Evolutionary conservation across 2,888 invertebrate genomes (phyloP), one percentile per base, ranked within the genome.

Genomic region (Sarcophaga subvicina): DNA sequence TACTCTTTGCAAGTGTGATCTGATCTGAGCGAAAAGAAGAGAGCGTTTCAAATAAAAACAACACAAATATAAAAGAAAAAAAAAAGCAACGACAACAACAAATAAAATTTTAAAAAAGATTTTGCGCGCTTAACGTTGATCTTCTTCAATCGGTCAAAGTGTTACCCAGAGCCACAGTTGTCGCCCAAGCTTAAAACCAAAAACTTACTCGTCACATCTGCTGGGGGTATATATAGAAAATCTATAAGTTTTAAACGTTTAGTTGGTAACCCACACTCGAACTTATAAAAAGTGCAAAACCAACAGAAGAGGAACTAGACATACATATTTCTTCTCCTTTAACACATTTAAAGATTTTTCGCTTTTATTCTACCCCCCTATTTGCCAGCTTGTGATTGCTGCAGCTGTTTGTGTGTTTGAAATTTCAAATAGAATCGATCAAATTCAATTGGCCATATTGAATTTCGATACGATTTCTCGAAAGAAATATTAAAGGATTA

Each of bases 231-330:
- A 93, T 93, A 93, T 93, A 93, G 92, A 92, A 92, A 93, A 93
- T 93, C 91, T 91, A 90, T 90, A 91, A 90, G 92, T 91, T 92
- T 92, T 90, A 91, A 91, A 91, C 90, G 91, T 91, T 93, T 93
- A 93, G 93, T 93, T 93, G 93, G 92, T 93, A 93, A 91, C 92
- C 92, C 93, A 92, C 92, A 92, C 91, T 92, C 92, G 91, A 87
- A 92, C 91, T 92, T 84, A 76, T 45, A 91, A 92, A 92, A 92
- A 92, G 92, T 92, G 90, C 78, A 89, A 90, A 37, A 90, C 91
- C 92, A 91, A 91, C 91, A 89, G 88, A 88, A 81, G 86, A 83
- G 78, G 87, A 80, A 79, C 71, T 17, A 54, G 75, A 70, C 76
- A 80, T 60, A 72, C n/a, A 78, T 54, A 54, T 80, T 81, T 86